These are phyloP conservation scores for Corythornis madagascariensis DNA, from an alignment of 2,113 vertebrate species.

Conservation along the genomic window DNA sequence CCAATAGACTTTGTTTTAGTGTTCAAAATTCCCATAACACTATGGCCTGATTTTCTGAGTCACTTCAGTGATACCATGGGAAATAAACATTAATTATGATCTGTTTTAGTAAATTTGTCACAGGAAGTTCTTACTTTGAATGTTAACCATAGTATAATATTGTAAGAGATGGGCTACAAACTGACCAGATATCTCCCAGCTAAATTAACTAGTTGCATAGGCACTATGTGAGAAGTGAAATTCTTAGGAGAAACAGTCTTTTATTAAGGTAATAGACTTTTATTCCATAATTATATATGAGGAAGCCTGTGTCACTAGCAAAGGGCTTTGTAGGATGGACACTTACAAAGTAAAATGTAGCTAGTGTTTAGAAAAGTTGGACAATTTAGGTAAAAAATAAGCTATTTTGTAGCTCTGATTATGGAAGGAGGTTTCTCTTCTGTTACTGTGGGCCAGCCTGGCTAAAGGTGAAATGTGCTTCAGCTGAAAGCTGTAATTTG, in stretches of 20 bases:
- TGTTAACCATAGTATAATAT: neutral
- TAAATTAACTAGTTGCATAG: neutral
- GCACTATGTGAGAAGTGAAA: neutral
- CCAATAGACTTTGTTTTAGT: neutral
- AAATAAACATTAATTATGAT: neutral
- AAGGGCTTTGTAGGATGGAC: neutral
- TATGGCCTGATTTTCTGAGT: neutral
- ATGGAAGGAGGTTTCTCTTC: neutral
- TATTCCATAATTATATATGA: neutral
- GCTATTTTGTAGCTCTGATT: neutral
- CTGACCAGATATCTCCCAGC: neutral
- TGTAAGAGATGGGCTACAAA: neutral
- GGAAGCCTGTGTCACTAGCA: neutral
- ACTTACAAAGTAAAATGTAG: neutral
- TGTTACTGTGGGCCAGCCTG: neutral
- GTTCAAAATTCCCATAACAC: neutral
- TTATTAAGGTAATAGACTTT: neutral
- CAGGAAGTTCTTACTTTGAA: neutral
- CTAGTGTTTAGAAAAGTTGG: neutral
- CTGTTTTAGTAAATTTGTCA: neutral
- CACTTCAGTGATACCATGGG: neutral
- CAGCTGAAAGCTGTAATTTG: constrained; percentile 3
- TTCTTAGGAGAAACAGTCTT: neutral
- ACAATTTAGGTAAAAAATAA: neutral
- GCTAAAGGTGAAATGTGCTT: neutral